A percentile compares a stretch with the other conserved stretches of the same genome.
These are phyloP conservation scores for Gavia stellata DNA, from an alignment of 2,113 vertebrate genomes.

Conservation along the genomic window DNA sequence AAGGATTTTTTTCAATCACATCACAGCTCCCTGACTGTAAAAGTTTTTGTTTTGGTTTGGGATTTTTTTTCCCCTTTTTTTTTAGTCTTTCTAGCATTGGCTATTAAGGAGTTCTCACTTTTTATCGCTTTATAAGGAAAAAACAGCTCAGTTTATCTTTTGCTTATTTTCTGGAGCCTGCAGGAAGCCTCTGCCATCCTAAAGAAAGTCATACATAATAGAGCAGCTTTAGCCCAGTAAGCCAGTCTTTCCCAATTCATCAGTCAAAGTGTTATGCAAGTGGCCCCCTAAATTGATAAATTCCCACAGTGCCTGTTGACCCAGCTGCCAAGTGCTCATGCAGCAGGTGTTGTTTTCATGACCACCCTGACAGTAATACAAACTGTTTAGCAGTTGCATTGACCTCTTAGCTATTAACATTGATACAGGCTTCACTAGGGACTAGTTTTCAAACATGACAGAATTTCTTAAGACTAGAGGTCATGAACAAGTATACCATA, in stretches of 20 bases:
- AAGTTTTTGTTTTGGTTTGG: slow-evolving; percentile 55
- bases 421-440: slow-evolving; percentile 82
- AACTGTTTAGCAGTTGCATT: slow-evolving; percentile 96
- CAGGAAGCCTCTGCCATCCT: slow-evolving; percentile 62
- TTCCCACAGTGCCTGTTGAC: slow-evolving; percentile 99
- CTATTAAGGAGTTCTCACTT: slow-evolving; percentile 36
- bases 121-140: slow-evolving; percentile 59
- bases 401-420: slow-evolving; percentile 93
- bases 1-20: slow-evolving; percentile 24
- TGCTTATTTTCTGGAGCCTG: slow-evolving; percentile 53
- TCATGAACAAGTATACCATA: slow-evolving; percentile 79
- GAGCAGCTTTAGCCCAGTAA: slow-evolving; percentile 77
- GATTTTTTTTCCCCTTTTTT: neutral
- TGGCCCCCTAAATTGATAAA: slow-evolving; percentile 91
- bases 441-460: slow-evolving; percentile 80
- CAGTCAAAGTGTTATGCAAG: slow-evolving; percentile 80
- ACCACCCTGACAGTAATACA: slow-evolving; percentile 98
- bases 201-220: slow-evolving; percentile 74
- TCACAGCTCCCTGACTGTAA: slow-evolving; percentile 9
- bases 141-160: slow-evolving; percentile 60
- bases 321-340: slow-evolving; percentile 95
- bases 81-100: slow-evolving; percentile 7
- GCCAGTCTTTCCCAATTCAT: slow-evolving; percentile 79
- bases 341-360: slow-evolving; percentile 98
- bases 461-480: slow-evolving; percentile 78